A percentile compares a stretch with the other conserved stretches of the same genome.
phyloP scores from a whole-genome alignment of 2,888 invertebrate genomes.

The Dromius quadrimaculatus region DNA sequence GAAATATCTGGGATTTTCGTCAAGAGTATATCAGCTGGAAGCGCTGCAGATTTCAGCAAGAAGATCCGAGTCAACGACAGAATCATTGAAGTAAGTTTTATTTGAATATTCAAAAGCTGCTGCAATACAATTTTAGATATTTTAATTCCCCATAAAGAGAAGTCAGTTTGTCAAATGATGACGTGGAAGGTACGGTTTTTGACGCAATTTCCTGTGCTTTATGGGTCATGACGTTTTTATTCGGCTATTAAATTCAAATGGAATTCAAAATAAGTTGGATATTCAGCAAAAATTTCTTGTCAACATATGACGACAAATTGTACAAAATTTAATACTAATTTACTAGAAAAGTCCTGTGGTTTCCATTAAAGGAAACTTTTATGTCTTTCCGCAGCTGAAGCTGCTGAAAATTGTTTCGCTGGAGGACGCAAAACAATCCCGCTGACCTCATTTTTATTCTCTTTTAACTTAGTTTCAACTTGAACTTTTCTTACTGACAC shows the following conservation, averaged over 20 bases:
- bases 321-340: constrained; percentile 22
- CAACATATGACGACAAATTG: constrained; percentile 11
- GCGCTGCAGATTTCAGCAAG: constrained; percentile 93
- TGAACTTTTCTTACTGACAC: constrained; percentile 30
- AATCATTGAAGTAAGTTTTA: constrained; percentile 81
- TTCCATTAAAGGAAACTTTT: constrained; percentile 17
- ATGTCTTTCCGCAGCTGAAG: constrained; percentile 18
- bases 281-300: too few relatives aligned
- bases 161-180: too few relatives aligned
- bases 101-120: constrained; percentile 11
- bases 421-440: constrained; percentile 9
- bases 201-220: constrained; percentile 18
- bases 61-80: constrained; percentile 96
- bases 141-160: too few relatives aligned
- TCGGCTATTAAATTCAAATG: too few relatives aligned
- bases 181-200: constrained; percentile 3
- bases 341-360: constrained; percentile 11
- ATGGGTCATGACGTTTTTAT: background rate
- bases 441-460: constrained; percentile 38
- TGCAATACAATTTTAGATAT: constrained; percentile 1
- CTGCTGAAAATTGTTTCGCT: constrained; percentile 26
- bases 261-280: too few relatives aligned
- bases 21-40: constrained; percentile 96
- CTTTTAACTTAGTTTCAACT: constrained; percentile 35
- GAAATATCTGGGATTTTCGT: constrained; percentile 99